Evolutionary conservation across 2,888 invertebrate genomes (phyloP), one percentile per base, ranked within the genome.

Genomic region (Boloria selene): DNA sequence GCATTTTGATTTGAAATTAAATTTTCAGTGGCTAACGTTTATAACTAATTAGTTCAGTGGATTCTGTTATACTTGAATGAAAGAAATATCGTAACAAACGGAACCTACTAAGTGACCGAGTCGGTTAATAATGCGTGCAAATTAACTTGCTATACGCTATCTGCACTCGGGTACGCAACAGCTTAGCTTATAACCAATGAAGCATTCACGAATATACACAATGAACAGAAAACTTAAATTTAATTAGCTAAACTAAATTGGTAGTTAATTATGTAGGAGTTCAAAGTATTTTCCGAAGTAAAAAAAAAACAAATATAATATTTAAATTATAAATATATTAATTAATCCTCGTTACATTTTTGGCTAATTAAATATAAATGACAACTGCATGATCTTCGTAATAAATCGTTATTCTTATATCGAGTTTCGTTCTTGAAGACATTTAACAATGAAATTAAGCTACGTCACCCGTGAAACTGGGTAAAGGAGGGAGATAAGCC

Each of bases 341-440:
- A 65, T n/a, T 44, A 31, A 42, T 13, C 47, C 16, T 59, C 18
- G 10, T 67, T 62, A 70, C 66, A 62, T 62, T 62, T n/a, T 52
- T 44, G 45, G 26, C 58, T 26, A 51, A 68, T 70, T 78, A 94
- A 77, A 95, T 93, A 88, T 95, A 94, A 81, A 95, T 92, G 61
- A 95, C 93, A 73, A 95, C 93, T 64, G 94, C 93, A 77, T 93
- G 93, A 79, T 94, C 93, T 77, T 94, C 94, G 83, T 94, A 94
- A 84, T 93, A 94, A 75, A 95, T 94, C 14, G 95, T 95, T 75
- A 95, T 94, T 74, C 95, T 92, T 81, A 95, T 94, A 80, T 95
- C 93, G 70, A 94, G 89, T 85, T 93, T 95, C 68, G 92, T 90
- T 71, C 93, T 93, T 74, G 94, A 94, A 73, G 95, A 95, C 95